These are phyloP conservation scores for Dolichoris vasculosae DNA, from an alignment of 1,140 invertebrate genomes.

Conservation along the genomic window DNA sequence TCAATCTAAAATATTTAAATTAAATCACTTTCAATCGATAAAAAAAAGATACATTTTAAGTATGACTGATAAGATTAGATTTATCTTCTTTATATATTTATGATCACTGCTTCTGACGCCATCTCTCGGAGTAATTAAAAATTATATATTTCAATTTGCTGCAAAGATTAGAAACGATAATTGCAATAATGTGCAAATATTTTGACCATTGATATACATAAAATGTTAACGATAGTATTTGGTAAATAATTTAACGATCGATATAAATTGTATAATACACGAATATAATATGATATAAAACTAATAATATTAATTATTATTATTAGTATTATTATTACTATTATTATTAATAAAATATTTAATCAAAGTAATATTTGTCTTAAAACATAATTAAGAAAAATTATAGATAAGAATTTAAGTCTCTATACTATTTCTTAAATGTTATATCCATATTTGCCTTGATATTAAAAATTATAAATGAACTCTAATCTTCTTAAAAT, in stretches of 20 bases:
- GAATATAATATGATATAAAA: neutral
- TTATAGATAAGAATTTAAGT: no score
- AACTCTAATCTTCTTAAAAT: neutral
- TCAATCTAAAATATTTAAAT: conserved; percentile 25
- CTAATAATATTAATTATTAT: no score
- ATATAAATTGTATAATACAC: neutral
- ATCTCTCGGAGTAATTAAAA: conserved; percentile 30
- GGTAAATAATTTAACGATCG: neutral
- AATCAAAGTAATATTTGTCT: no score
- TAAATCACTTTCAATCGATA: conserved; percentile 22
- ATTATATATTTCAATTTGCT: neutral
- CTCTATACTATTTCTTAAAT: neutral
- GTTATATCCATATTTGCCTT: neutral
- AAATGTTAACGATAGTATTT: neutral
- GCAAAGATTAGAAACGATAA: neutral
- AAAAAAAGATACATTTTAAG: neutral
- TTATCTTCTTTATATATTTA: conserved; percentile 19
- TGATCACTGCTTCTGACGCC: conserved; percentile 23
- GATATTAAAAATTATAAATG: neutral
- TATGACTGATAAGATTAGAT: conserved; percentile 25
- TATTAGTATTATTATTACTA: no score
- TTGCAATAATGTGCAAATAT: neutral
- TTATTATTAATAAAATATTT: no score
- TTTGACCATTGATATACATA: neutral
- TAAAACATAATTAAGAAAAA: no score